Percentiles rank a stretch among this genome's conserved stretches.
Evolutionary conservation across 1,140 invertebrate species (phyloP).

Genomic region (Drosophila trapezifrons): DNA sequence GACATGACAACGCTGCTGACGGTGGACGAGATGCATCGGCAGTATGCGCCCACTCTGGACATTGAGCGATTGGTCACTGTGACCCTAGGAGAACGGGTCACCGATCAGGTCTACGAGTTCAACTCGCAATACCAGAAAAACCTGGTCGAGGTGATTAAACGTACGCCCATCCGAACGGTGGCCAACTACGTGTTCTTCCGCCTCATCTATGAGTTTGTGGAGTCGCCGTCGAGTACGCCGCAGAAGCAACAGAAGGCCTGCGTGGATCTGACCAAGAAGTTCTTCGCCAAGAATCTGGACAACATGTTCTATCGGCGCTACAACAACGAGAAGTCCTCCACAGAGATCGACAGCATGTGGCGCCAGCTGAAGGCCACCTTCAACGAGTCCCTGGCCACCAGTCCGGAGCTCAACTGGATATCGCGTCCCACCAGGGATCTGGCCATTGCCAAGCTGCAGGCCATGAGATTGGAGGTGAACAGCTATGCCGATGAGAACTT

Average conservation of each 20-base stretch:
- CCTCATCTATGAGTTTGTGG: slow-evolving; percentile 49
- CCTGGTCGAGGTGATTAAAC: slow-evolving; percentile 38
- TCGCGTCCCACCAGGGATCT: slow-evolving; percentile 39
- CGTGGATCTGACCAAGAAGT: slow-evolving; percentile 48
- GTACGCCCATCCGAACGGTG: slow-evolving; percentile 46
- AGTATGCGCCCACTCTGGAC: slow-evolving; percentile 46
- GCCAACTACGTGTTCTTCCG: slow-evolving; percentile 73
- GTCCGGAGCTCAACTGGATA: slow-evolving; percentile 44
- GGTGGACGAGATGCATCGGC: slow-evolving; percentile 43
- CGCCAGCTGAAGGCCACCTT: slow-evolving; percentile 61
- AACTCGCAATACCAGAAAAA: slow-evolving; percentile 56
- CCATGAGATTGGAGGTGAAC: slow-evolving; percentile 65
- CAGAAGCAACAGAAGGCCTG: slow-evolving; percentile 29
- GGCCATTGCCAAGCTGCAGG: slow-evolving; percentile 63
- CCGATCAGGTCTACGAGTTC: slow-evolving; percentile 57
- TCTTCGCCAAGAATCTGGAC: slow-evolving; percentile 69
- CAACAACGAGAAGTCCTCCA: slow-evolving; percentile 50
- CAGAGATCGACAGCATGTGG: slow-evolving; percentile 66
- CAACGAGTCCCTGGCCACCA: slow-evolving; percentile 39
- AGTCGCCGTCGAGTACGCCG: slow-evolving; percentile 11
- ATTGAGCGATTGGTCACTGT: slow-evolving; percentile 45
- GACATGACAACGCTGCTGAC: slow-evolving; percentile 37
- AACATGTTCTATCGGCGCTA: slow-evolving; percentile 71
- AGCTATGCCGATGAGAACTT: slow-evolving; percentile 58
- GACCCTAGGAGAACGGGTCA: slow-evolving; percentile 36